A percentile compares a stretch with the other conserved stretches of the same genome.
Evolutionary conservation across 2,113 vertebrate species (phyloP).

Genomic region (Rhipidura dahli): DNA sequence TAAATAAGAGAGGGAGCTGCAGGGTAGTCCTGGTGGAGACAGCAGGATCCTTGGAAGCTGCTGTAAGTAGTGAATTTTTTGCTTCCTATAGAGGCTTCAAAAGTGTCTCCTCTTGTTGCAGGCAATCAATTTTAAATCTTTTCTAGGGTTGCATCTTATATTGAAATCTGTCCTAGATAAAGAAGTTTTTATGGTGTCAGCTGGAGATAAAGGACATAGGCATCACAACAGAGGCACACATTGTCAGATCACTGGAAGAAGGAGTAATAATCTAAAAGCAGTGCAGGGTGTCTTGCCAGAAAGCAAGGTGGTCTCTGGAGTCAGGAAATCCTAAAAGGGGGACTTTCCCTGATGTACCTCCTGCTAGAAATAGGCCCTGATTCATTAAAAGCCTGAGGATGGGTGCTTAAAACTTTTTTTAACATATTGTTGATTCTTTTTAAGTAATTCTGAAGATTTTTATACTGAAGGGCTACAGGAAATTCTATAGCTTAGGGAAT

Average conservation of each 20-base stretch:
- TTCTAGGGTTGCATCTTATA: background rate
- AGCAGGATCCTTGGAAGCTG: background rate
- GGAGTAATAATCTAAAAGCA: background rate
- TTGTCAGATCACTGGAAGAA: background rate
- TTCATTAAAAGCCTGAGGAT: background rate
- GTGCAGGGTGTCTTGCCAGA: background rate
- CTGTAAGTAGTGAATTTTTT: conserved; percentile 47
- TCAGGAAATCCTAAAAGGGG: background rate
- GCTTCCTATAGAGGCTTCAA: background rate
- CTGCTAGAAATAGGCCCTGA: background rate
- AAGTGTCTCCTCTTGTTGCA: background rate
- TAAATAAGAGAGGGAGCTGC: conserved; percentile 50
- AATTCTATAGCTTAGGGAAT: background rate
- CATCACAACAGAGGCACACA: background rate
- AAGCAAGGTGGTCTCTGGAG: background rate
- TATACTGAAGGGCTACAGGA: background rate
- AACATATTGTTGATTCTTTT: background rate
- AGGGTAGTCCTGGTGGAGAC: background rate
- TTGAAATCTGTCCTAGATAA: background rate
- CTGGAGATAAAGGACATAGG: background rate
- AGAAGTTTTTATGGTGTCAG: background rate
- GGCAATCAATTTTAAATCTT: background rate
- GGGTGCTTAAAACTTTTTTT: background rate
- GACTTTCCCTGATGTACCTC: background rate
- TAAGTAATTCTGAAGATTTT: background rate